Conservation (phyloP, 2,797 vertebrate species). For the Gambusia yucatana region DNA sequence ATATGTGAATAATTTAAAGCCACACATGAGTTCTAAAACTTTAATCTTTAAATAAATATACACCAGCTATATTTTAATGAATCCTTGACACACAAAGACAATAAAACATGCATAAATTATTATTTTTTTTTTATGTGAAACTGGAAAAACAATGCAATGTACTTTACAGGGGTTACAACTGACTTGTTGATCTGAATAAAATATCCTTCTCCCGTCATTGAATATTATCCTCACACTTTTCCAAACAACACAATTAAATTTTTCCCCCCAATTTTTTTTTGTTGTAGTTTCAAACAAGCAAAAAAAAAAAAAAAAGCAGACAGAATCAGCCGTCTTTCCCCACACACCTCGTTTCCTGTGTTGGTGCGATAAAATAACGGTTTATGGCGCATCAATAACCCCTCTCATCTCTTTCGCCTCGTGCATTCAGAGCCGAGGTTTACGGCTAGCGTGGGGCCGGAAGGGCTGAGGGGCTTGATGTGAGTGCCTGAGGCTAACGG, state of each 20-base stretch:
- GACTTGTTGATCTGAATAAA: slow-evolving; percentile 11
- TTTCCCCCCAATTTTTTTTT: not conserved
- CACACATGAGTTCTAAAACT: not conserved
- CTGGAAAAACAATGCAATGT: not conserved
- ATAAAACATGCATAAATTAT: not conserved
- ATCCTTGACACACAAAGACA: not conserved
- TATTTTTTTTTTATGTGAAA: not conserved
- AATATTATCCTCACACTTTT: not conserved
- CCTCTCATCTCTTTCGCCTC: slow-evolving; percentile 79
- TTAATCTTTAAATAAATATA: not conserved
- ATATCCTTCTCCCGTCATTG: not conserved
- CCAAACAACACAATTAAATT: not conserved
- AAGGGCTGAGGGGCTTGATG: slow-evolving; percentile 70
- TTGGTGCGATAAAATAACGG: slow-evolving; percentile 79
- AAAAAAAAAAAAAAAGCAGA: slow-evolving; percentile 2
- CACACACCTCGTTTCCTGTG: slow-evolving; percentile 72
- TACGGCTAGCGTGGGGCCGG: slow-evolving; percentile 73
- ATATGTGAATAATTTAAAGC: not conserved
- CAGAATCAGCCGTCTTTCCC: slow-evolving; percentile 1
- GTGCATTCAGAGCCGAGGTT: slow-evolving; percentile 61
- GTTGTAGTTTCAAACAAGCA: slow-evolving; percentile 19
- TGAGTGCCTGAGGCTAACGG: slow-evolving; percentile 73
- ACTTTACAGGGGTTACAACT: not conserved
- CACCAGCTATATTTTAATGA: not conserved
- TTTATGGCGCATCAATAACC: slow-evolving; percentile 85